phyloP scores from a whole-genome alignment of 1,140 invertebrate species.

The Rhagoletis zephyria region DNA sequence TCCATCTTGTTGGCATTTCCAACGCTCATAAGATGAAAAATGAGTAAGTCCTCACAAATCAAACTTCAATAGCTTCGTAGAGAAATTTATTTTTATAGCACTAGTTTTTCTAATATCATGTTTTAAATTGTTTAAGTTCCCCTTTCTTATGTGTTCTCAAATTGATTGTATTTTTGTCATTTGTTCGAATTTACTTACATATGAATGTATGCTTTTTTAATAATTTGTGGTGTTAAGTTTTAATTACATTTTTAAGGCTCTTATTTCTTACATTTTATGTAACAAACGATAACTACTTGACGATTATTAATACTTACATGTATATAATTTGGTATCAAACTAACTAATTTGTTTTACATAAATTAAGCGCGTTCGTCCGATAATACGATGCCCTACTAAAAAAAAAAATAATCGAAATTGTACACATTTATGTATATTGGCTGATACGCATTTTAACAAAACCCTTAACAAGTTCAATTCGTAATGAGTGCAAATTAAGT shows the following conservation, averaged over 20 bases:
- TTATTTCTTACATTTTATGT: constrained; percentile 27
- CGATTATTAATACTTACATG: not conserved
- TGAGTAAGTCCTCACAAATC: constrained; percentile 33
- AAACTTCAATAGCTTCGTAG: constrained; percentile 42
- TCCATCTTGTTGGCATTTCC: not conserved
- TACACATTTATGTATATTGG: too few species aligned
- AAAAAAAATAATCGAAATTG: too few species aligned
- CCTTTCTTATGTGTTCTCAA: constrained; percentile 33
- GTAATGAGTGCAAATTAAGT: too few species aligned
- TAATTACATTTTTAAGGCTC: not conserved
- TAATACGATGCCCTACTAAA: too few species aligned
- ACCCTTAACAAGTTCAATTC: too few species aligned
- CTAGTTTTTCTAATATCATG: not conserved
- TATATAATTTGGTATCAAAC: too few species aligned
- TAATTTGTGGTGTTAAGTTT: not conserved
- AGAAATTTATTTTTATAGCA: constrained; percentile 16
- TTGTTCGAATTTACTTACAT: not conserved
- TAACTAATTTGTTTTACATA: too few species aligned
- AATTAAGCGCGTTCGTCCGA: too few species aligned
- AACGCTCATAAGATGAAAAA: constrained; percentile 11
- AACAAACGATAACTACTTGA: not conserved
- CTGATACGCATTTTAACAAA: too few species aligned
- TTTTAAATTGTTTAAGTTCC: constrained; percentile 6
- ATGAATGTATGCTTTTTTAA: not conserved
- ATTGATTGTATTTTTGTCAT: constrained; percentile 25